These are phyloP conservation scores for Trematomus loennbergii DNA, from an alignment of 2,113 vertebrate species.

Conservation along the genomic window DNA sequence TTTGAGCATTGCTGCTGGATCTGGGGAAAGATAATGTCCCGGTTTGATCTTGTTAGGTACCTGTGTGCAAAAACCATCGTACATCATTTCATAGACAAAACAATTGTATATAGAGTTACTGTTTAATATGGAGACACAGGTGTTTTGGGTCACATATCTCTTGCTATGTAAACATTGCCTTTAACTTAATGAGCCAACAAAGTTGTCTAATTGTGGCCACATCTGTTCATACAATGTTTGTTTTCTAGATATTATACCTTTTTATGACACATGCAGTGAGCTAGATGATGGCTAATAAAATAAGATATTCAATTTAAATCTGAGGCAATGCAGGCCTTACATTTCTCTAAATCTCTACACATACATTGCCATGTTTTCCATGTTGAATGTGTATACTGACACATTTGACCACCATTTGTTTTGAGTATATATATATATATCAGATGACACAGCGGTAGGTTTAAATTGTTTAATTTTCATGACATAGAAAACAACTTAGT, in stretches of 20 bases:
- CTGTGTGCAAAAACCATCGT: not conserved
- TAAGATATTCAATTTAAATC: not conserved
- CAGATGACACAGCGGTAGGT: not conserved
- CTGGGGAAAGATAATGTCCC: not conserved
- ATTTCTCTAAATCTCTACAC: not conserved
- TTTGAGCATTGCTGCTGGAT: not conserved
- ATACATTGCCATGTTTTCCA: not conserved
- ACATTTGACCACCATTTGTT: not conserved
- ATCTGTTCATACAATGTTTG: not conserved
- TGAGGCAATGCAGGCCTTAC: no score
- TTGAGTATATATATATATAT: not conserved
- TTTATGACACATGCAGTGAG: not conserved
- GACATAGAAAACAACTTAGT: constrained; percentile 39
- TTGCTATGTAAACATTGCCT: not conserved
- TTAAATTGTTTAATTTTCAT: constrained; percentile 51
- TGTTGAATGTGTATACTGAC: not conserved
- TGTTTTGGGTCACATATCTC: not conserved
- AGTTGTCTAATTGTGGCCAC: not conserved
- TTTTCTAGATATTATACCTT: not conserved
- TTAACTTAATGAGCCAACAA: not conserved
- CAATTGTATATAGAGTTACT: not conserved
- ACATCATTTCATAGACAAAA: not conserved
- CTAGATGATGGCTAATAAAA: not conserved
- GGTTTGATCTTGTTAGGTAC: not conserved
- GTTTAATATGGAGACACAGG: not conserved